These are phyloP conservation scores for Silurus aristotelis DNA, from an alignment of 2,797 vertebrate genomes.

Conservation along the genomic window DNA sequence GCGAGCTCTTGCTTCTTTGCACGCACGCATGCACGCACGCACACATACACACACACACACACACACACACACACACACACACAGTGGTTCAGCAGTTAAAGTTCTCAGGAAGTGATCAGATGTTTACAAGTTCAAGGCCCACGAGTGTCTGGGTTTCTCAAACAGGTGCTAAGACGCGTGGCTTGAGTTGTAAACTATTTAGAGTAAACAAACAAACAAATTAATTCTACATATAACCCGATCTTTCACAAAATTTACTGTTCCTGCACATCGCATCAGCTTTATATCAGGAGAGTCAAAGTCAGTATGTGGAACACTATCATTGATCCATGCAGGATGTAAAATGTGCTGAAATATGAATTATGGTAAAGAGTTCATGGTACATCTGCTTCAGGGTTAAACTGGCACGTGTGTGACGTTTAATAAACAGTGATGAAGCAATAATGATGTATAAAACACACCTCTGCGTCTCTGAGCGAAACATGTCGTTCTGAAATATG, in stretches of 20 bases:
- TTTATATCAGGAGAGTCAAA: not conserved
- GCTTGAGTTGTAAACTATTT: not conserved
- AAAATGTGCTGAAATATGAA: not conserved
- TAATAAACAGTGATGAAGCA: not conserved
- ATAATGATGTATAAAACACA: not conserved
- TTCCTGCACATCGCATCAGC: not conserved
- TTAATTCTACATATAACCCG: not conserved
- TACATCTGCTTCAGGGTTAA: not conserved
- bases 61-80: conserved; percentile 15
- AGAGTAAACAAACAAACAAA: not conserved
- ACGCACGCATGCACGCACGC: conserved; percentile 12
- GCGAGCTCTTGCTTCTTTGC: not conserved
- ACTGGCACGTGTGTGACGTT: too few relatives aligned
- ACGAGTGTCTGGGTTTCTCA: not conserved
- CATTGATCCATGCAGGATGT: not conserved
- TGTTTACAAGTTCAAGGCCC: not conserved
- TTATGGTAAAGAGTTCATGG: too few relatives aligned
- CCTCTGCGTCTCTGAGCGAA: not conserved
- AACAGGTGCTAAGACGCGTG: not conserved
- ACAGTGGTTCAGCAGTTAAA: not conserved
- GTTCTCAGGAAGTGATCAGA: conserved; percentile 1
- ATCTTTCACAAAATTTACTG: not conserved
- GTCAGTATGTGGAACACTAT: not conserved
- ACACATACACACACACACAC: conserved; percentile 37
- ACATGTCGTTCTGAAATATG: not conserved